Base-by-base conservation (phyloP, 2,113 vertebrate species). In the Glareola pratincola region DNA sequence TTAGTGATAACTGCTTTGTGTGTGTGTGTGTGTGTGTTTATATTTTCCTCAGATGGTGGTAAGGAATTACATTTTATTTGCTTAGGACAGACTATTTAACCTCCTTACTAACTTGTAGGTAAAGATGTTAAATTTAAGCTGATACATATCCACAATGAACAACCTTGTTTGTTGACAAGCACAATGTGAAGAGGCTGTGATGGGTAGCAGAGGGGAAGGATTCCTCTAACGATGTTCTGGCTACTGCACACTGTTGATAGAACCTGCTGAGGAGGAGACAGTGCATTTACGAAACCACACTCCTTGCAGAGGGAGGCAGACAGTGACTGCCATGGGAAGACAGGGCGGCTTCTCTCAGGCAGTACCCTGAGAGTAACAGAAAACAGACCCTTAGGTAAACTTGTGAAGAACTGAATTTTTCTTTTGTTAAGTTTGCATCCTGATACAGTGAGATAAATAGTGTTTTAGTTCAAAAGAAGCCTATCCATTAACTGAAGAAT, bases 81-180 rank as follows among this genome's bases (percentile, higher is more conserved):
- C 54, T 29, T 62, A 18, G 64, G 54, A 43, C 27, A 24, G 36
- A 22, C 10, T 51, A 3, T 68, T 17, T 73, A 18, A 8, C 12
- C 24, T 91, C n/a, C 16, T 45, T 37, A 12, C 30, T 57, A 14
- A 60, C n/a, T 20, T 24, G 43, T 22, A 30, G 41, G 21, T 76
- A 3, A 71, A 57, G 67, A 3, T 51, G 17, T 47, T 81, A 51
- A 51, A 32, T 59, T 66, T 21, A 14, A 56, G 45, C 34, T 60
- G 30, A 5, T 34, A 5, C 0, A 0, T 57, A 27, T 14, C 9
- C 43, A 18, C 29, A 27, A 1, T 8, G 36, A 41, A 12, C 37
- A 66, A 2, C 34, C 27, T 14, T 54, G 30, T 32, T 75, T 8
- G 1, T 23, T 75, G 43, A 12, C 29, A 30, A 24, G 48, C 34